phyloP scores from a whole-genome alignment of 2,888 invertebrate species.

The Leucoma salicis region DNA sequence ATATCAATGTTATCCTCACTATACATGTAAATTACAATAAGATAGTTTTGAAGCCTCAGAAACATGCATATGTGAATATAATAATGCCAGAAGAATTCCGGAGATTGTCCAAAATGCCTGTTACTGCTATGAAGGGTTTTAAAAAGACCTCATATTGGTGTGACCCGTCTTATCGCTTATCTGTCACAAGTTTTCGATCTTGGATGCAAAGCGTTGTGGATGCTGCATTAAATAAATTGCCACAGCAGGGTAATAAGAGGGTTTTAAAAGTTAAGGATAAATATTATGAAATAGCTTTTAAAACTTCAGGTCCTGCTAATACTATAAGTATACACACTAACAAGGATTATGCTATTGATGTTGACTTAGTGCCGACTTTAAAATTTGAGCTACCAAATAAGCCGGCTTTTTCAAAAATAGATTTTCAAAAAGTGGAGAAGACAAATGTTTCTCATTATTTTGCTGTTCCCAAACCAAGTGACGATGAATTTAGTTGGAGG shows the following conservation, averaged over 20 bases:
- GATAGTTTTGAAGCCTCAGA: conserved; percentile 41
- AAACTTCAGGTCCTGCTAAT: conserved; percentile 56
- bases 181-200: conserved; percentile 43
- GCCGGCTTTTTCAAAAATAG: conserved; percentile 41
- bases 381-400: conserved; percentile 45
- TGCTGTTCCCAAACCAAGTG: conserved; percentile 57
- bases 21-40: conserved; percentile 51
- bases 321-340: conserved; percentile 48
- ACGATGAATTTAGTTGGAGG: conserved; percentile 55
- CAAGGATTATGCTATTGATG: conserved; percentile 46
- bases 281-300: conserved; percentile 41
- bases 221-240: conserved; percentile 43
- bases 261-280: conserved; percentile 40
- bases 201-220: conserved; percentile 63
- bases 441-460: conserved; percentile 45
- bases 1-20: conserved; percentile 53
- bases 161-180: conserved; percentile 42
- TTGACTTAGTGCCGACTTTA: conserved; percentile 61
- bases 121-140: conserved; percentile 47
- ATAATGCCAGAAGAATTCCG: conserved; percentile 59
- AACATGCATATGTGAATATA: conserved; percentile 46
- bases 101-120: conserved; percentile 44
- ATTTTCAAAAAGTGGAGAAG: conserved; percentile 38
- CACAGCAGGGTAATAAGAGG: conserved; percentile 39
- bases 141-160: conserved; percentile 53